Evolutionary conservation across 2,888 invertebrate species (phyloP), one percentile per base, ranked within the genome.

Genomic region (Perdita meconis): DNA sequence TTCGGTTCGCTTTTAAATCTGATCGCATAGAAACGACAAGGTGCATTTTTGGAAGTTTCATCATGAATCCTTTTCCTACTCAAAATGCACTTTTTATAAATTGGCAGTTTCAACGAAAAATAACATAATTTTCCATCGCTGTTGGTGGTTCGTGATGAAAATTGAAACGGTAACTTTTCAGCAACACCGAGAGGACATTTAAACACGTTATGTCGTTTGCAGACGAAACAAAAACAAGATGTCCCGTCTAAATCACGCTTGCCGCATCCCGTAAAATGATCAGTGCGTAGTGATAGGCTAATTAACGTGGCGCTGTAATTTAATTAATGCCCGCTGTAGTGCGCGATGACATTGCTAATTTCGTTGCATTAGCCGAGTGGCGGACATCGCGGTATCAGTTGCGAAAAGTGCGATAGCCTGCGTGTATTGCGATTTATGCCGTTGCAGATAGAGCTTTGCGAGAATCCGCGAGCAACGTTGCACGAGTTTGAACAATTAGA

Each of bases 261-360:
- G 75, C 51, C 59, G n/a, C 16, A 40, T 34, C 8, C 63, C 24
- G 44, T 19, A 22, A 44, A 74, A 74, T 64, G 75, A 74, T 53
- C 57, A 74, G 75, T 74, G 53, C 36, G 24, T 36, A 74, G 30
- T 65, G 59, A 74, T 59, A 64, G 26, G 74, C 57, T 74, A 76
- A 76, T 75, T 74, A 75, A 76, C 76, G 64, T 53, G 56, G 13
- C 40, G 44, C 24, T 34, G 47, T 76, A 65, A 75, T 75, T 75
- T 65, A 75, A 75, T 75, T 75, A 75, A 66, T 56, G 40, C 56
- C 42, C 56, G 66, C 60, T 19, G 75, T 66, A 50, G 59, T 34
- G 22, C 22, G 13, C 34, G 40, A 47, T 66, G 40, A 61, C 56
- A 56, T 76, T 61, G 55, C 55, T 55, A 76, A 55, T 76, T 76